Conservation (phyloP, 2,113 vertebrate genomes). For the Lophochroa leadbeateri region DNA sequence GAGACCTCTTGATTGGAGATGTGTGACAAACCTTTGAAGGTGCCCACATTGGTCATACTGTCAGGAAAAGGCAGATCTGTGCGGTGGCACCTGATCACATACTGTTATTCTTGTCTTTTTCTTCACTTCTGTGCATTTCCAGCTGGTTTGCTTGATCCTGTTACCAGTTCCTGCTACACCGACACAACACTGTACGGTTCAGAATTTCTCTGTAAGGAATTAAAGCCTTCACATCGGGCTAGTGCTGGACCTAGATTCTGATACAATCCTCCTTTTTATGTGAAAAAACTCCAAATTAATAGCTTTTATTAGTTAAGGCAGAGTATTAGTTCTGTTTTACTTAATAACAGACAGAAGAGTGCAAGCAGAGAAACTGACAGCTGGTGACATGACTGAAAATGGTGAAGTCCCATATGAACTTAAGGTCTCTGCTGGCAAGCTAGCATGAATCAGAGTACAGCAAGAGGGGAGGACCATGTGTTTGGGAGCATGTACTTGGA, state of each 20-base stretch:
- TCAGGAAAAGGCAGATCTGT: not conserved
- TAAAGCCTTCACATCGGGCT: not conserved
- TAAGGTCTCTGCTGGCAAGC: not conserved
- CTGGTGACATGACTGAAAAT: not conserved
- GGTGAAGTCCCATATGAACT: not conserved
- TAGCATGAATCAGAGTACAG: rapidly evolving
- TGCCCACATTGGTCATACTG: not conserved
- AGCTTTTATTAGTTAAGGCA: not conserved
- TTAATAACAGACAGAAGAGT: not conserved
- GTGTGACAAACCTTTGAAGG: not conserved
- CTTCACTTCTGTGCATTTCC: not conserved
- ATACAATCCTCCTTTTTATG: not conserved
- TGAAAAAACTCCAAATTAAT: not conserved
- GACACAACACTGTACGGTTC: not conserved
- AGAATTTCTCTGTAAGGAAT: not conserved
- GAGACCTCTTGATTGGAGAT: not conserved
- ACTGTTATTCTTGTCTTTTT: not conserved
- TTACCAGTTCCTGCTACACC: not conserved
- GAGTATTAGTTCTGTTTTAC: not conserved
- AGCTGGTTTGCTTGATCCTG: not conserved
- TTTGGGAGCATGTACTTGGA: not conserved
- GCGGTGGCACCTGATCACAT: not conserved
- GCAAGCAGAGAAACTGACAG: not conserved
- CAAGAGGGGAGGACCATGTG: not conserved
- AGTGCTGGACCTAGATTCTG: not conserved